These are phyloP conservation scores for Lasius fuliginosus DNA, from an alignment of 2,888 invertebrate genomes.

Conservation along the genomic window DNA sequence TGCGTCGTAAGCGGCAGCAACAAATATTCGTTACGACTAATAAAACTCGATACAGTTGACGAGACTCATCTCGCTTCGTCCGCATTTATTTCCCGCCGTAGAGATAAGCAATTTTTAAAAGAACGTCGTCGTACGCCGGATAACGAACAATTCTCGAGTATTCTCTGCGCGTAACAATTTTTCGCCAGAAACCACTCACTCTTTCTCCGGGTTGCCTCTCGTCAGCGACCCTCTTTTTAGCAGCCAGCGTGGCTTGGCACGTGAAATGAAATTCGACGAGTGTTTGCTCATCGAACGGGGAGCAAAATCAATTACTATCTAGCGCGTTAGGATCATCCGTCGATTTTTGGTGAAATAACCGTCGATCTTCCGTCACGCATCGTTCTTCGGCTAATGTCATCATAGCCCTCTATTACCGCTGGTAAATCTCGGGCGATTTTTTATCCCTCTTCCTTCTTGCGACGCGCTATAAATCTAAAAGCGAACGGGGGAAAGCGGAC, in stretches of 20 bases:
- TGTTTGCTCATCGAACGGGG: slow-evolving; percentile 60
- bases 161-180: slow-evolving; percentile 33
- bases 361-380: background rate
- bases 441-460: background rate
- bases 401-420: slow-evolving; percentile 37
- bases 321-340: slow-evolving; percentile 32
- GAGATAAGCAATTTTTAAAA: slow-evolving; percentile 31
- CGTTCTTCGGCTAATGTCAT: slow-evolving; percentile 41
- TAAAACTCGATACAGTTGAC: background rate
- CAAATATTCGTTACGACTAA: slow-evolving; percentile 17
- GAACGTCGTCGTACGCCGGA: background rate
- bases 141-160: slow-evolving; percentile 20
- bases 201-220: background rate
- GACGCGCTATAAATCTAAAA: slow-evolving; percentile 25
- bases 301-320: slow-evolving; percentile 56
- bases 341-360: slow-evolving; percentile 17
- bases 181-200: slow-evolving; percentile 16
- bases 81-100: slow-evolving; percentile 17
- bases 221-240: background rate
- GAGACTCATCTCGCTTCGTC: background rate
- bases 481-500: slow-evolving; percentile 18
- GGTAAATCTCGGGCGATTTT: slow-evolving; percentile 41
- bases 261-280: slow-evolving; percentile 69
- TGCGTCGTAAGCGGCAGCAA: background rate
- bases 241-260: slow-evolving; percentile 33